Evolutionary conservation across 2,888 invertebrate genomes (phyloP).

Genomic region (Cosmia trapezina): DNA sequence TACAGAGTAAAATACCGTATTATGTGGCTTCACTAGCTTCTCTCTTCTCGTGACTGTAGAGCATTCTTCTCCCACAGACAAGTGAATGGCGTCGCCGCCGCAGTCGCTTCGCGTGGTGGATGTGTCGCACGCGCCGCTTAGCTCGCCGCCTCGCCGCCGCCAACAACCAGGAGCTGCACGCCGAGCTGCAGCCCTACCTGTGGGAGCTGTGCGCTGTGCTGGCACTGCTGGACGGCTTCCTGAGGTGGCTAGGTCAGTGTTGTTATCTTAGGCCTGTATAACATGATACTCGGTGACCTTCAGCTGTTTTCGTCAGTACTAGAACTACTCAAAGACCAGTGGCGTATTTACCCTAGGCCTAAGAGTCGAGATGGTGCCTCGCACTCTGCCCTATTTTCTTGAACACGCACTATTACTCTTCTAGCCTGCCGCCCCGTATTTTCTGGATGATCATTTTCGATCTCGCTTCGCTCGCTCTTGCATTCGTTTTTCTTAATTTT

Average conservation of each 20-base stretch:
- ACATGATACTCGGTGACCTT: background rate
- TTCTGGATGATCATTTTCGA: background rate
- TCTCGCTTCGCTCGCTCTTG: background rate
- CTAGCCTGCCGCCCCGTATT: background rate
- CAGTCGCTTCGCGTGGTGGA: slow-evolving; percentile 93
- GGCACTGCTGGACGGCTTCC: slow-evolving; percentile 96
- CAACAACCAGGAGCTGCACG: slow-evolving; percentile 95
- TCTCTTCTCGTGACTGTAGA: background rate
- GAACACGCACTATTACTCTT: background rate
- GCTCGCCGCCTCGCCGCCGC: slow-evolving; percentile 92
- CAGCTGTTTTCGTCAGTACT: background rate
- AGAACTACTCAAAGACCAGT: background rate
- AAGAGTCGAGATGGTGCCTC: background rate
- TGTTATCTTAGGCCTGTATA: background rate
- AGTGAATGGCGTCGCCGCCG: slow-evolving; percentile 94
- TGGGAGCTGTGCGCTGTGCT: slow-evolving; percentile 98
- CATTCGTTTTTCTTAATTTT: background rate
- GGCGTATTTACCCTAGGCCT: background rate
- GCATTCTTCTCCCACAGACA: slow-evolving; percentile 68
- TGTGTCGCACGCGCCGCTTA: slow-evolving; percentile 92
- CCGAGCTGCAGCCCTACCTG: slow-evolving; percentile 98
- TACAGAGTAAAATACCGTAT: too few relatives aligned
- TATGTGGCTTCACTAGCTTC: background rate
- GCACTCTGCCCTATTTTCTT: background rate
- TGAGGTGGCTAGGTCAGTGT: slow-evolving; percentile 96